phyloP scores from a whole-genome alignment of 2,888 invertebrate genomes.

The Parasteatoda lunata region DNA sequence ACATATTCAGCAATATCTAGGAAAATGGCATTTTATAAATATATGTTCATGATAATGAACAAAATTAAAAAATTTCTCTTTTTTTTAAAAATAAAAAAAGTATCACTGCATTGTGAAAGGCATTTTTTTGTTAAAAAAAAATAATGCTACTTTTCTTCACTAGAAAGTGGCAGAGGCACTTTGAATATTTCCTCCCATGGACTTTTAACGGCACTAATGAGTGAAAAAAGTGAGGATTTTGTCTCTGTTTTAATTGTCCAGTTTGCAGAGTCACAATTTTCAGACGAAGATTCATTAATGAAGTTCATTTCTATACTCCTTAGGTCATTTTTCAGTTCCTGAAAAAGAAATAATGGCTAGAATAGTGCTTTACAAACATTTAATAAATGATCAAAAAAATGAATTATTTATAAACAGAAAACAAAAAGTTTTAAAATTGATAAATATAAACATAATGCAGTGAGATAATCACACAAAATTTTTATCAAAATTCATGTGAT shows the following conservation, averaged over 20 bases:
- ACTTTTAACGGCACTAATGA: slow-evolving; percentile 48
- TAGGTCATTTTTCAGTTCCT: slow-evolving; percentile 45
- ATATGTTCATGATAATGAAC: too few species aligned
- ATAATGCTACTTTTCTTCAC: slow-evolving; percentile 21
- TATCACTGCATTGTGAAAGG: too few species aligned
- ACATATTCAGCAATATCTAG: too few species aligned
- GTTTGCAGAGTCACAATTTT: slow-evolving; percentile 14
- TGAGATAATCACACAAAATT: neutral
- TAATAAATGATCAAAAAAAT: neutral
- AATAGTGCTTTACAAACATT: neutral
- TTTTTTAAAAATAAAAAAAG: too few species aligned
- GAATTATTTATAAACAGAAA: neutral
- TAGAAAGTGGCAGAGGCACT: slow-evolving; percentile 38
- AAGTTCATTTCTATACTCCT: slow-evolving; percentile 44
- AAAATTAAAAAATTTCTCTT: too few species aligned
- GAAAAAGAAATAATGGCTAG: neutral
- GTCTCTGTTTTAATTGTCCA: slow-evolving; percentile 54
- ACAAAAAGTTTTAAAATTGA: neutral
- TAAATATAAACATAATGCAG: neutral
- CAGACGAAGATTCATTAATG: slow-evolving; percentile 45
- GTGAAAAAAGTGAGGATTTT: slow-evolving; percentile 58
- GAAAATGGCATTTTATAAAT: too few species aligned
- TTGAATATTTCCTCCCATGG: slow-evolving; percentile 60
- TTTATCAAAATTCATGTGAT: too few species aligned
- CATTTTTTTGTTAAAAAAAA: too few species aligned